Base-by-base conservation (phyloP, 2,113 vertebrate genomes). In the Ctenodactylus gundi region DNA sequence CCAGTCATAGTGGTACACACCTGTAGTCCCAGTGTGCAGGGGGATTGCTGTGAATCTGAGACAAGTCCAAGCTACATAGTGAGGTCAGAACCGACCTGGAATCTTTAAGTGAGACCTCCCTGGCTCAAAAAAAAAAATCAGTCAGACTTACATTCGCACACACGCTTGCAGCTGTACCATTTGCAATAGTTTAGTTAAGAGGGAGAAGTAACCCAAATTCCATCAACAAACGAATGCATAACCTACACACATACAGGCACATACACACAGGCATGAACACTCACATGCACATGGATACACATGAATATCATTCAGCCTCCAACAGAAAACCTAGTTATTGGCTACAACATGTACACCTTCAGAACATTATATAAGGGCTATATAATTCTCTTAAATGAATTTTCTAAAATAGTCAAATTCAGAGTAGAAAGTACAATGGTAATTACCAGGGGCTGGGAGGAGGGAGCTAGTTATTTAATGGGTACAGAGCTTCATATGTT, bases 241-340 rank as follows among this genome's bases (percentile, higher is more conserved):
- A 57, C 41, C 51, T 31, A 62, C 39, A 53, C 4, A 76, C 3
- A 75, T 11, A 21, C 34, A 53, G n/a, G n/a, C 3, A 41, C 7
- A 60, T 14, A 46, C 27, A 62, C 0, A 36, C 1, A 34, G 13
- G 18, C 20, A 36, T 1, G 21, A 29, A 14, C 20, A 25, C 5
- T 34, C 51, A 78, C 21, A 27, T 21, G 27, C 12, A 57, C 12
- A 29, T 9, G 21, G 29, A 64, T 31, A 27, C 34, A 67, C 7
- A 78, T 3, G 18, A 72, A 55, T 58, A 82, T 53, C 57, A 77
- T 58, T 84, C 39, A 85, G 64, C 8, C 15, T 82, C 31, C 60
- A 39, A 89, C 81, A 93, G 62, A 41, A 96, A 86, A 62, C 25
- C 46, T 25, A 87, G 29, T 84, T 31, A 92, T 20, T 53, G 70